Base-by-base conservation (phyloP, 1,140 invertebrate species). In the Triops longicaudatus region DNA sequence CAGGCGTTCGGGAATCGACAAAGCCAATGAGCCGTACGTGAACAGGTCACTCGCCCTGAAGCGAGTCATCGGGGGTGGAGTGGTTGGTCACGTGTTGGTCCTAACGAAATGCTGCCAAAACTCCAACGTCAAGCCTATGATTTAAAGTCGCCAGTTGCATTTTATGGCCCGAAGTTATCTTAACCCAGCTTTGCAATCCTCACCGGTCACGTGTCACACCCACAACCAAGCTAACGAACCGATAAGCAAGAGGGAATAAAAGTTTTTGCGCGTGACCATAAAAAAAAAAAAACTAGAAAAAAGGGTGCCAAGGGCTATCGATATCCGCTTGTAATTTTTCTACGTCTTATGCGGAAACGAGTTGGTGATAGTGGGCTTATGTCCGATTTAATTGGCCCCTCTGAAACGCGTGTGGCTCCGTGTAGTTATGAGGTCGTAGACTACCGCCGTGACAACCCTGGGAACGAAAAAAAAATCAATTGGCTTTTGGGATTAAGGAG, bases 31-130 rank as follows among this genome's bases (percentile, higher is more conserved):
- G 50, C 50, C 50, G 50, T 63, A 22, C 17, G 22, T 5, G 22
- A 63, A 63, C 50, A 63, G 50, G 50, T 63, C 50, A 14, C 50
- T 37, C 31, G 31, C 31, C 2, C 7, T 37, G 50, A 17, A 63
- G 22, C 6, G 50, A 22, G 50, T 17, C 50, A 63, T 37, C 50
- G 22, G n/a, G 50, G 50, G 50, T 63, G 14, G 17, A n/a, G 14
- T 63, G 50, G 50, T 63, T 63, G 50, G 50, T 63, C 50, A 63
- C 50, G 50, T 63, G 50, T 63, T 63, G 50, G 50, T 63, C 50
- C 50, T 63, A 63, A 63, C 14, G 50, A 63, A 63, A 63, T 7
- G 50, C 50, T 63, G 50, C 50, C 50, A 63, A 63, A 63, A 63
- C 50, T 63, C 17, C 10, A 22, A 6, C 50, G 6, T 9, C n/a